Conservation (phyloP, 2,888 invertebrate genomes). For the Boloria euphrosyne region DNA sequence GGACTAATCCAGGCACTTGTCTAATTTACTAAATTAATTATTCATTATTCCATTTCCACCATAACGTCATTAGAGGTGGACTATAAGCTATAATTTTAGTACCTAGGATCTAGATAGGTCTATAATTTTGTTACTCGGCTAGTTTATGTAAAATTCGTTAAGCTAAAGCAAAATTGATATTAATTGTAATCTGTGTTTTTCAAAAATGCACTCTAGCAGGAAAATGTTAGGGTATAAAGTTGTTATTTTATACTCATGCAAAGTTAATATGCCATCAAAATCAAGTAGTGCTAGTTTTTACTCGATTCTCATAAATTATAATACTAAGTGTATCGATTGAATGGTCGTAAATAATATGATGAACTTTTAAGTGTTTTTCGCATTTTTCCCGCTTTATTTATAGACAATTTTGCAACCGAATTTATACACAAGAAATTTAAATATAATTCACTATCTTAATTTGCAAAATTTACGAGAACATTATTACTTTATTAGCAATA, state of each 20-base stretch:
- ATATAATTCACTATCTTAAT: no score
- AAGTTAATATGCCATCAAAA: constrained; percentile 17
- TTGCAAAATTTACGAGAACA: no score
- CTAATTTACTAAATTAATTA: no score
- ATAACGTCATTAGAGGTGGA: constrained; percentile 8
- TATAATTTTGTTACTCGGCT: constrained; percentile 27
- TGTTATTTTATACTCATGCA: neutral
- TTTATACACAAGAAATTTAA: no score
- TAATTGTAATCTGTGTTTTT: neutral
- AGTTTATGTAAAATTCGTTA: constrained; percentile 21
- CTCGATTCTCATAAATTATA: constrained; percentile 26
- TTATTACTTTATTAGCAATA: no score
- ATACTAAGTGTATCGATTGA: constrained; percentile 1
- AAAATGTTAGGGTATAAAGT: neutral
- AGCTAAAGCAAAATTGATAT: constrained; percentile 5
- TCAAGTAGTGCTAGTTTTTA: constrained; percentile 31
- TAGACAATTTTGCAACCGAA: no score
- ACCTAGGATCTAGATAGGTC: constrained; percentile 14
- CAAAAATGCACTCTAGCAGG: neutral
- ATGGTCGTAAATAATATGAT: constrained; percentile 9
- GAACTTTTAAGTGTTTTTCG: constrained; percentile 6
- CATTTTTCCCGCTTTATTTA: neutral
- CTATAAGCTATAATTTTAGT: constrained; percentile 21
- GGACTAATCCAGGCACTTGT: no score
- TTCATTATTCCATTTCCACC: neutral